These are phyloP conservation scores for Cettia cetti DNA, from an alignment of 2,113 vertebrate species.

Conservation along the genomic window DNA sequence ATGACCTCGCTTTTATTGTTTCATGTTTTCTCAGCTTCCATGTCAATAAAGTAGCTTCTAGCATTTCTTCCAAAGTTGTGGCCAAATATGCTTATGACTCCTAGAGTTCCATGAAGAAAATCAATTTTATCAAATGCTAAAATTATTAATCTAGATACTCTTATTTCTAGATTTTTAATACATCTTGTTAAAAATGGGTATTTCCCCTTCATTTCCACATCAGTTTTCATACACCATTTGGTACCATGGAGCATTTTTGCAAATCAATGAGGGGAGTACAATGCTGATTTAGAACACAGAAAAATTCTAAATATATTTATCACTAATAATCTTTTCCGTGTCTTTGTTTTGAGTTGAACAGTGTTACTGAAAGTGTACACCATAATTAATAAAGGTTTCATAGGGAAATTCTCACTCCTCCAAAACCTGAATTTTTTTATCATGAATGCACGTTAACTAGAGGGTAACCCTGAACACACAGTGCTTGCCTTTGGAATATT, in stretches of 20 bases:
- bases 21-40: neutral
- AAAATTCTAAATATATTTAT: neutral
- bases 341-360: neutral
- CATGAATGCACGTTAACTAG: slow-evolving; percentile 64
- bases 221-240: neutral
- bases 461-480: neutral
- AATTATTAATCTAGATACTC: neutral
- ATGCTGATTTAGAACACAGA: neutral
- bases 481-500: neutral
- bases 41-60: neutral
- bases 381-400: slow-evolving; percentile 82
- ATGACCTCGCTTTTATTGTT: neutral
- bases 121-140: neutral
- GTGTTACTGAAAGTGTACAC: slow-evolving; percentile 26
- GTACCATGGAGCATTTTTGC: neutral
- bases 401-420: slow-evolving; percentile 73
- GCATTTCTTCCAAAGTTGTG: neutral
- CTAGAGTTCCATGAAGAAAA: neutral
- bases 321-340: neutral
- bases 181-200: neutral
- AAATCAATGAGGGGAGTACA: neutral
- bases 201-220: neutral
- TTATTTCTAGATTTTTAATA: neutral
- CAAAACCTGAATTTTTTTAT: slow-evolving; percentile 73
- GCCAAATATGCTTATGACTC: neutral